Base-by-base conservation (phyloP, 2,888 invertebrate species). In the Euzophera pinguis region DNA sequence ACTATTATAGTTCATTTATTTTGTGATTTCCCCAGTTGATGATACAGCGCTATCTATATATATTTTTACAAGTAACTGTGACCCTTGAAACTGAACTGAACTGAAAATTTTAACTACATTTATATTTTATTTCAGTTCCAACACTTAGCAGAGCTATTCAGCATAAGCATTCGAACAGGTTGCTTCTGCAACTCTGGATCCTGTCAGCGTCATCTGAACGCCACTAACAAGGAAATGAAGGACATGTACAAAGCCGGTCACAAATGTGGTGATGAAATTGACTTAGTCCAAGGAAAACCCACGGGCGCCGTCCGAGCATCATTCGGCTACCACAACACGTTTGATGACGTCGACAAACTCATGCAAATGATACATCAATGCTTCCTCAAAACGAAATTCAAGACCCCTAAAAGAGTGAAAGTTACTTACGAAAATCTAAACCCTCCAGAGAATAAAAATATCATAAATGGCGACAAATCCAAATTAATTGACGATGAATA, bases 181-280 rank as follows among this genome's bases (percentile, higher is more conserved):
- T 99, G 99, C 76, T 98, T 98, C 77, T 99, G 99, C 79, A 99
- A 99, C 86, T 95, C 98, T 1, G 99, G 99, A 10, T 96, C 98
- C 1, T 99, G 99, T 74, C 96, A 98, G 75, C 87, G 93, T 47
- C 95, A 96, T 70, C 86, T 99, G 43, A 81, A 90, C 6, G 86
- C 97, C 7, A 91, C 93, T 0, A 91, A 94, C 50, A 88, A 92
- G 10, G 94, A 95, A 52, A 90, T 98, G 61, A 92, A 93, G 63
- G 91, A 92, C 29, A 96, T 98, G 78, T 97, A 93, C 78, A 92
- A 95, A 91, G 93, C 94, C 1, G 98, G 98, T 0, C 98, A 98
- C 78, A 93, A 96, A 38, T 98, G 98, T 80, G 98, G 98, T 0
- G 98, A 98, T 73, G 93, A 95, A 67, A 91, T 93, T 56, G 98